A percentile compares a stretch with the other conserved stretches of the same genome.
Evolutionary conservation across 2,888 invertebrate species (phyloP).

Genomic region (Pocota personata): DNA sequence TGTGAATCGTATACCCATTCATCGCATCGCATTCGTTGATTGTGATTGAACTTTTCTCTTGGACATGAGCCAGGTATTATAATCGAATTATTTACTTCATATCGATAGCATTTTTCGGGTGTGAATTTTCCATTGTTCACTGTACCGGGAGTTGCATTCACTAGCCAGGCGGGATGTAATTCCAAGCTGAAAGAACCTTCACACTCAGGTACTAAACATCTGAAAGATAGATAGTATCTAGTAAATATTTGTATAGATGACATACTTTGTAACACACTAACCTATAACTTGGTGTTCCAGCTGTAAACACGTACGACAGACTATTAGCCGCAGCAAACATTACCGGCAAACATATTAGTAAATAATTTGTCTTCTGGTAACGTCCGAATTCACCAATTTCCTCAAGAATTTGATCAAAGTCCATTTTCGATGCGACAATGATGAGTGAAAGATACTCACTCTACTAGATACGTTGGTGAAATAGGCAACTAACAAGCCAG

Average conservation of each 20-base stretch:
- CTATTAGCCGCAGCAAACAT: conserved; percentile 86
- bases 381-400: conserved; percentile 86
- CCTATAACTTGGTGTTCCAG: conserved; percentile 85
- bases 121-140: conserved; percentile 78
- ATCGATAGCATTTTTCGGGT: conserved; percentile 79
- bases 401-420: conserved; percentile 86
- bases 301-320: conserved; percentile 86
- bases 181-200: conserved; percentile 80
- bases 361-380: conserved; percentile 85
- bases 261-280: conserved; percentile 75
- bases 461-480: neutral
- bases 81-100: conserved; percentile 73
- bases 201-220: conserved; percentile 85
- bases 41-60: conserved; percentile 80
- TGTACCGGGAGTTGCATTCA: conserved; percentile 83
- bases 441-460: neutral
- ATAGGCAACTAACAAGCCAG: neutral
- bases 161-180: conserved; percentile 82
- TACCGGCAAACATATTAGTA: conserved; percentile 85
- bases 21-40: conserved; percentile 81
- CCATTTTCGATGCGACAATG: conserved; percentile 81
- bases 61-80: conserved; percentile 77
- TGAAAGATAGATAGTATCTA: conserved; percentile 74
- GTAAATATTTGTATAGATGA: neutral
- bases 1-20: conserved; percentile 84